phyloP scores from a whole-genome alignment of 35 echinoderm and acorn worm genomes.

The Stichopus chloronotus region DNA sequence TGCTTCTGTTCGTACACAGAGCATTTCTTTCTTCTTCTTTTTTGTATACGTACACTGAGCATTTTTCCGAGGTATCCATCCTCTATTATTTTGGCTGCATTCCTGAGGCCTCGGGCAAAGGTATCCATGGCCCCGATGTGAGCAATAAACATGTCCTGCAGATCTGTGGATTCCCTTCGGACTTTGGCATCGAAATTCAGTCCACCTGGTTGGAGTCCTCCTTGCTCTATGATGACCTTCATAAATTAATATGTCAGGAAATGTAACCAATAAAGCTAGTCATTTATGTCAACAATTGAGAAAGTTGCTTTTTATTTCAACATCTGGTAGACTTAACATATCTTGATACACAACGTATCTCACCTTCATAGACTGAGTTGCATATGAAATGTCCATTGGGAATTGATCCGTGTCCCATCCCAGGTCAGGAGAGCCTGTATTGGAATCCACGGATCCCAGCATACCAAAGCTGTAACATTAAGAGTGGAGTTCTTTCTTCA shows the following conservation, averaged over 20 bases:
- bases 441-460: constrained; percentile 91
- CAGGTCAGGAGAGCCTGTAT: constrained; percentile 96
- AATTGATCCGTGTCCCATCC: constrained; percentile 99
- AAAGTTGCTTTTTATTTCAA: too few species aligned
- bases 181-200: constrained; percentile 99
- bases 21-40: too few species aligned
- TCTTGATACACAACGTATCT: background rate
- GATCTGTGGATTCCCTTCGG: constrained; percentile 84
- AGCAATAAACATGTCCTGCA: constrained; percentile 92
- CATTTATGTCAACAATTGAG: background rate
- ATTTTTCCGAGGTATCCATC: constrained; percentile 80
- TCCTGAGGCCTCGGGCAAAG: constrained; percentile 88
- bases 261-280: background rate
- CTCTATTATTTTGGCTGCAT: constrained; percentile 73
- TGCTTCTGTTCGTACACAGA: too few species aligned
- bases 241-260: background rate
- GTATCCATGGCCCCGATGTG: constrained; percentile 96
- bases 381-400: constrained; percentile 91
- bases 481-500: too few species aligned
- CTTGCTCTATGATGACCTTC: constrained; percentile 83
- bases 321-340: background rate
- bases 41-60: constrained; percentile 50
- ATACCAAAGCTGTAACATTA: constrained; percentile 76
- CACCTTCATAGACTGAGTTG: constrained; percentile 88
- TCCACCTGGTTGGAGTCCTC: constrained; percentile 83